phyloP scores from a whole-genome alignment of 2,797 vertebrate species.

The Eulemur rubriventer region DNA sequence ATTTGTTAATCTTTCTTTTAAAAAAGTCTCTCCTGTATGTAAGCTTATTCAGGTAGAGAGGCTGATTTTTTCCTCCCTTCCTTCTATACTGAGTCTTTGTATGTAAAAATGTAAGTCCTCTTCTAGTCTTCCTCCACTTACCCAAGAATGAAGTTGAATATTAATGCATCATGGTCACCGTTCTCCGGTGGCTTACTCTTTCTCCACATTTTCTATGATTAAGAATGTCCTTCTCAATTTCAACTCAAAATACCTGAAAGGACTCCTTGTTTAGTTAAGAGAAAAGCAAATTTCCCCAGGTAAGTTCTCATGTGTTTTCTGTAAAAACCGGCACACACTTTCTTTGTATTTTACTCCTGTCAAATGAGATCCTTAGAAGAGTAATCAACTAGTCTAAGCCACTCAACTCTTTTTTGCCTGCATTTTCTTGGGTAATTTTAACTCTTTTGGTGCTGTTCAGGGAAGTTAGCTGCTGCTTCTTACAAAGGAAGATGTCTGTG shows the following conservation, averaged over 20 bases:
- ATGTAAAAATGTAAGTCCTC: slow-evolving; percentile 15
- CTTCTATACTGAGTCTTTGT: neutral
- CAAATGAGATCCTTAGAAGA: slow-evolving; percentile 52
- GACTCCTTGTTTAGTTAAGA: slow-evolving; percentile 66
- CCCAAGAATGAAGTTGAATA: slow-evolving; percentile 17
- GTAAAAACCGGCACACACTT: slow-evolving; percentile 56
- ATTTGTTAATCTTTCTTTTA: neutral
- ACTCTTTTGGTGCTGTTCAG: slow-evolving; percentile 27
- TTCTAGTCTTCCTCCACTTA: neutral
- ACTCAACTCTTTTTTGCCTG: neutral
- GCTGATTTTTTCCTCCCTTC: neutral
- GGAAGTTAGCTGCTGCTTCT: neutral
- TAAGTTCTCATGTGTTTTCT: slow-evolving; percentile 75
- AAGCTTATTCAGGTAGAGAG: slow-evolving; percentile 1
- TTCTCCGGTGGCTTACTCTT: slow-evolving; percentile 22
- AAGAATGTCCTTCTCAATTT: slow-evolving; percentile 73
- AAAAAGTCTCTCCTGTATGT: neutral
- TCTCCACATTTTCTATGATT: slow-evolving; percentile 61
- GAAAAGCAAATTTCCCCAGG: slow-evolving; percentile 73
- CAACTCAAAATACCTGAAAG: slow-evolving; percentile 69
- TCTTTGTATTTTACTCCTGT: slow-evolving; percentile 59
- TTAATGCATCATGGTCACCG: slow-evolving; percentile 27
- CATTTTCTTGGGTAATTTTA: slow-evolving; percentile 48
- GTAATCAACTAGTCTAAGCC: slow-evolving; percentile 48
- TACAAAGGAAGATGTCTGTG: neutral